Evolutionary conservation across 2,888 invertebrate genomes (phyloP).

Genomic region (Esperia sulphurella): DNA sequence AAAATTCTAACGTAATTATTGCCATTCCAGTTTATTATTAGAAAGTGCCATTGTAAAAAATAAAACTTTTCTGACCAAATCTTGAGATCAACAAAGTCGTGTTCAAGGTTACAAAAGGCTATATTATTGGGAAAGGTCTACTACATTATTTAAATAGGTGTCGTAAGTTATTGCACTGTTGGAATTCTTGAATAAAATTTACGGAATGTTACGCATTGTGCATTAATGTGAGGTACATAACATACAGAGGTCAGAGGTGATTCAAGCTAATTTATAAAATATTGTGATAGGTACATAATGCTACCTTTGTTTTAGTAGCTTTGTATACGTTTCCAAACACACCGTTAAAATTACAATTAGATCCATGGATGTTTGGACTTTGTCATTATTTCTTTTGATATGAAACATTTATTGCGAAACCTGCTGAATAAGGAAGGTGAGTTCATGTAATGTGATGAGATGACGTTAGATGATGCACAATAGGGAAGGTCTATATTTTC

Average conservation of each 20-base stretch:
- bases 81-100: slow-evolving; percentile 15
- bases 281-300: too few species aligned
- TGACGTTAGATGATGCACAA: too few species aligned
- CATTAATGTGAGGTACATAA: background rate
- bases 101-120: slow-evolving; percentile 41
- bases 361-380: too few species aligned
- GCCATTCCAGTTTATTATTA: slow-evolving; percentile 15
- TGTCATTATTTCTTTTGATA: too few species aligned
- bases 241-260: background rate
- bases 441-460: too few species aligned
- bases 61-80: slow-evolving; percentile 10
- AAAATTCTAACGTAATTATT: slow-evolving; percentile 3
- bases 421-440: too few species aligned
- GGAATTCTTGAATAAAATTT: slow-evolving; percentile 17
- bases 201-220: slow-evolving; percentile 8
- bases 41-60: slow-evolving; percentile 17
- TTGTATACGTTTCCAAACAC: too few species aligned
- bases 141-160: slow-evolving; percentile 29
- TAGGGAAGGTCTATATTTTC: too few species aligned
- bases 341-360: too few species aligned
- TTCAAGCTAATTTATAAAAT: background rate
- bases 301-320: too few species aligned
- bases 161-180: slow-evolving; percentile 27
- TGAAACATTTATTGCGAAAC: too few species aligned
- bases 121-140: slow-evolving; percentile 38